Conservation (phyloP, 2,113 vertebrate genomes). For the Rhinogobius similis region DNA sequence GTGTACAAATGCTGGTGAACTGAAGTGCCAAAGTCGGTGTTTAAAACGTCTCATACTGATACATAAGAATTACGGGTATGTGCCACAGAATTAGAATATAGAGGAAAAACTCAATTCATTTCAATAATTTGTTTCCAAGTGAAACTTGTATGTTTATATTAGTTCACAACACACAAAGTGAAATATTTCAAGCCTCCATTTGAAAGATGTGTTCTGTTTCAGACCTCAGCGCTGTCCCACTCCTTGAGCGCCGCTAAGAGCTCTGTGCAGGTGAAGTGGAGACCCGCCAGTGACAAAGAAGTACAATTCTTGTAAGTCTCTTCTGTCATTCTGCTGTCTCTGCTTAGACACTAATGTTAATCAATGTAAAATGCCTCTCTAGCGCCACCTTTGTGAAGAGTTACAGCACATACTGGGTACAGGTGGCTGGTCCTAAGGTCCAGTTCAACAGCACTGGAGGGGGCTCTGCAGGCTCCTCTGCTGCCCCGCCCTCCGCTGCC, state of each 20-base stretch:
- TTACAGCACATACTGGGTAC: constrained; percentile 63
- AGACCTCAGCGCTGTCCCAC: constrained; percentile 80
- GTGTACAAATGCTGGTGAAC: too few relatives aligned
- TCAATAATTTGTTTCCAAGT: too few relatives aligned
- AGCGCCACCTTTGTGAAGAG: constrained; percentile 74
- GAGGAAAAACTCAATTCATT: too few relatives aligned
- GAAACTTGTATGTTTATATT: too few relatives aligned
- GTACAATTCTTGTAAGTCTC: constrained; percentile 78
- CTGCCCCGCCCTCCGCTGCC: background rate
- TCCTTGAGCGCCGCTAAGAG: constrained; percentile 51
- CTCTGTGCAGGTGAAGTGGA: constrained; percentile 74
- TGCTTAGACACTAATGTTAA: background rate
- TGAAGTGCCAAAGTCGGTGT: too few relatives aligned
- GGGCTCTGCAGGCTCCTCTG: background rate
- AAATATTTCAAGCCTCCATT: background rate
- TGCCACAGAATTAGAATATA: too few relatives aligned
- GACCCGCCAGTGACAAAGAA: constrained; percentile 37
- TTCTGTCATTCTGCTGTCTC: background rate
- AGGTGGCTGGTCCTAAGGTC: constrained; percentile 55
- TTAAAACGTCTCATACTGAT: too few relatives aligned
- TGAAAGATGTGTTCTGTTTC: constrained; percentile 11
- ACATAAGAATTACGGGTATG: too few relatives aligned
- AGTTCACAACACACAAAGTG: too few relatives aligned
- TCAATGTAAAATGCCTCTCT: background rate
- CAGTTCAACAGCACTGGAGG: constrained; percentile 10